Evolutionary conservation across 2,888 invertebrate genomes (phyloP), one percentile per base, ranked within the genome.

Genomic region (Galeopsomyia nigrocyanea): DNA sequence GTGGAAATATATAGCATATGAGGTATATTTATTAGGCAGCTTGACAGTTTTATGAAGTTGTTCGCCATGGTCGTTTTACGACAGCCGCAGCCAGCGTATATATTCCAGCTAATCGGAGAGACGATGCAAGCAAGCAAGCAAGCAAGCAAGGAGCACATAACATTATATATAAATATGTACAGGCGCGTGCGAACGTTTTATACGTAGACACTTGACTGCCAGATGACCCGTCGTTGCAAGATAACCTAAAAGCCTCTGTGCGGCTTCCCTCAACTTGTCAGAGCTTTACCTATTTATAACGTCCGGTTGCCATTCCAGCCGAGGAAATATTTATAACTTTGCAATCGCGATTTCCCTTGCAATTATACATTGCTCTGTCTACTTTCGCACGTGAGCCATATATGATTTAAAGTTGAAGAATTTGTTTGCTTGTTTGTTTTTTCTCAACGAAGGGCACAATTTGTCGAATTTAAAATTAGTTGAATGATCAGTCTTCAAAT

Each of bases 201-300:
- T 81, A 80, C 78, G 80, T 79, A 79, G 79, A 80, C 86, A 86
- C 86, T 86, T 86, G 86, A 86, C 84, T 86, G 84, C 86, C 86
- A 86, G 86, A 86, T 86, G 86, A 86, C 86, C 82, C 85, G 81
- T 81, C 82, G 81, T 83, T 80, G 79, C 81, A 78, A 80, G 86
- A 86, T 86, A 86, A 85, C 85, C 85, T 85, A 86, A 86, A 86
- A 86, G 84, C 86, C 79, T 78, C 83, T 77, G 81, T 84, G 5
- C 39, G 85, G 84, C 81, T 83, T 82, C 71, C 80, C 83, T 85
- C 85, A 83, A 84, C 79, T 84, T 85, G 84, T 85, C 85, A 81
- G 82, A 83, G 79, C 81, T 82, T 77, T 77, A 83, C 83, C 84
- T 86, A 86, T 86, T 85, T 84, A 85, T 86, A 86, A 83, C 39